phyloP scores from a whole-genome alignment of 1,140 invertebrate genomes.

The Ylistrum balloti region DNA sequence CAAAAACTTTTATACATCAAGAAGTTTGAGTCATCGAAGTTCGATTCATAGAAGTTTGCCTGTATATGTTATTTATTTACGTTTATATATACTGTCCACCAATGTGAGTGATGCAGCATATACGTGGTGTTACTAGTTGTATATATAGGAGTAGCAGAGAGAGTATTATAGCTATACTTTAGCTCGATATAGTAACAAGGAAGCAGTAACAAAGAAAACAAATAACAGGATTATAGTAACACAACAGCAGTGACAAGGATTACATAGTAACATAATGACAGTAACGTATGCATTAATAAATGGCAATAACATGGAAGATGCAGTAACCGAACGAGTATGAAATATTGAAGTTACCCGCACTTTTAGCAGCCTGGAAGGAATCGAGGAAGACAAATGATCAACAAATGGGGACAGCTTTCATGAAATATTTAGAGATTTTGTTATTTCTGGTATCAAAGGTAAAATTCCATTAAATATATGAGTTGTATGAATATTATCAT shows the following conservation, averaged over 20 bases:
- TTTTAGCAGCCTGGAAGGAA: slow-evolving; percentile 37
- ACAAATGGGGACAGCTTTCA: neutral
- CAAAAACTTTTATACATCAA: no score
- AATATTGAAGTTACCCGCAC: neutral
- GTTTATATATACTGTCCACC: neutral
- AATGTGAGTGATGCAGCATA: neutral
- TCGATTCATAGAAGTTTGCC: no score
- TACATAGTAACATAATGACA: neutral
- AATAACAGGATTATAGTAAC: no score
- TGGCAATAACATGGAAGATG: neutral
- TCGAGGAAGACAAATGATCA: slow-evolving; percentile 8
- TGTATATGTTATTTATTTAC: no score
- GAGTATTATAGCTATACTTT: neutral
- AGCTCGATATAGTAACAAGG: neutral
- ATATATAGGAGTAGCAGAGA: neutral
- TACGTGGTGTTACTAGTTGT: neutral
- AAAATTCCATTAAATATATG: no score
- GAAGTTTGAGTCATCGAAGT: no score
- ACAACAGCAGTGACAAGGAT: neutral
- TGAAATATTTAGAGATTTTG: no score
- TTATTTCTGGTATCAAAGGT: no score
- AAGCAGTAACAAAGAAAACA: no score
- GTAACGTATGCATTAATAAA: neutral
- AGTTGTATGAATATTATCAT: no score
- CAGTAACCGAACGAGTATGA: neutral